Percentiles rank a stretch among this genome's conserved stretches.
phyloP scores from a whole-genome alignment of 2,113 vertebrate genomes.

The Hippocampus zosterae region DNA sequence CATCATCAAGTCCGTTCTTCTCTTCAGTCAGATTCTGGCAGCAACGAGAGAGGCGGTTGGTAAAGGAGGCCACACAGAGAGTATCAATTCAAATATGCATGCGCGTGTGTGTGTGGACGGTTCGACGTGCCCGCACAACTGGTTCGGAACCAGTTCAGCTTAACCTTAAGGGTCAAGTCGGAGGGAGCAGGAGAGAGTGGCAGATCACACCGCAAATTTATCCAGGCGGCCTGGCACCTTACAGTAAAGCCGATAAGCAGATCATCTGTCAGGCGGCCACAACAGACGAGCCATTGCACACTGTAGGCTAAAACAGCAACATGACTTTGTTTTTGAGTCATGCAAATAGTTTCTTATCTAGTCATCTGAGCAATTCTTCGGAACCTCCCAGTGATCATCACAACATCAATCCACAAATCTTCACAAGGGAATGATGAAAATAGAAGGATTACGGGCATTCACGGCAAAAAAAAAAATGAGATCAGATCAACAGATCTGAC shows the following conservation, averaged over 20 bases:
- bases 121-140: constrained; percentile 32
- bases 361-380: background rate
- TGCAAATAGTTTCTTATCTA: background rate
- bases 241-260: constrained; percentile 64
- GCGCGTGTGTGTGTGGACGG: constrained; percentile 15
- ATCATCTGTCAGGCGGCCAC: constrained; percentile 50
- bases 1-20: background rate
- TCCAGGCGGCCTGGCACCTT: constrained; percentile 44
- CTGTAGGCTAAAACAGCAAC: background rate
- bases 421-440: background rate
- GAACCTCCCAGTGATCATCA: background rate
- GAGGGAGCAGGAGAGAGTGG: constrained; percentile 32
- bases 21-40: background rate
- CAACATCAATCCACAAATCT: background rate
- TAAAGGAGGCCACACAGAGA: background rate
- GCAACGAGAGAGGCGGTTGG: background rate
- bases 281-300: constrained; percentile 10
- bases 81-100: background rate
- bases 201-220: constrained; percentile 34
- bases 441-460: background rate
- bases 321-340: constrained; percentile 2
- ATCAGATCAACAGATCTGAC: background rate
- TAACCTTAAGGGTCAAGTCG: constrained; percentile 48
- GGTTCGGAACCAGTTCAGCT: constrained; percentile 62
- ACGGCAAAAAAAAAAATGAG: background rate